Evolutionary conservation across 1,140 invertebrate genomes (phyloP).

Genomic region (Argopecten irradians): DNA sequence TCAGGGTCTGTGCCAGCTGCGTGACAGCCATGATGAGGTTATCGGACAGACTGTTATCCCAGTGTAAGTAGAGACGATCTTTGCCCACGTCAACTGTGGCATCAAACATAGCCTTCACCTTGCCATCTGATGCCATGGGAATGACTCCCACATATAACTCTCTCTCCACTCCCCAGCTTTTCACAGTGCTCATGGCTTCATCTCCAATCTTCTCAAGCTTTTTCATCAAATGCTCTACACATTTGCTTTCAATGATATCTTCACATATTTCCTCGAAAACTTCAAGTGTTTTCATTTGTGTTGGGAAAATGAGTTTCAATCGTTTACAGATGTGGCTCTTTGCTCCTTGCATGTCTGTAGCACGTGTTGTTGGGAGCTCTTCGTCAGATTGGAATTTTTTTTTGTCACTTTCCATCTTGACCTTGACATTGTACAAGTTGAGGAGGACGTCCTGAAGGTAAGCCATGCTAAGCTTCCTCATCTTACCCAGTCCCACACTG

Average conservation of each 20-base stretch:
- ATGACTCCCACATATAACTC: conserved; percentile 52
- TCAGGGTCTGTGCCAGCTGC: conserved; percentile 42
- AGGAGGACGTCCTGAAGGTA: conserved; percentile 51
- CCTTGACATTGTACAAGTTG: conserved; percentile 58
- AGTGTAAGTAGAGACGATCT: conserved; percentile 52
- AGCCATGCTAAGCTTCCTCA: conserved; percentile 53
- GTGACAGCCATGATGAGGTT: conserved; percentile 48
- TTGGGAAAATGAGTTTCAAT: conserved; percentile 38
- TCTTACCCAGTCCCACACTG: conserved; percentile 50
- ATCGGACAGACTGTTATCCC: conserved; percentile 52
- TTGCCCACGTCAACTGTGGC: conserved; percentile 32
- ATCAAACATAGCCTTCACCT: conserved; percentile 35
- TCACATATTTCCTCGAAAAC: conserved; percentile 34
- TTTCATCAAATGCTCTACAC: conserved; percentile 34
- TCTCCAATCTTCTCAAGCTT: conserved; percentile 39
- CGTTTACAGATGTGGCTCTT: conserved; percentile 25
- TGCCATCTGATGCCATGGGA: conserved; percentile 30
- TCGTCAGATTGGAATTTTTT: conserved; percentile 43
- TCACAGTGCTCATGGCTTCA: conserved; percentile 40
- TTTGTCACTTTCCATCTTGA: conserved; percentile 43
- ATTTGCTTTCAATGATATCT: conserved; percentile 35
- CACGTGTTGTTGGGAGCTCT: conserved; percentile 42
- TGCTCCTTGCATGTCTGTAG: conserved; percentile 27
- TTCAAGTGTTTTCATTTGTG: conserved; percentile 4
- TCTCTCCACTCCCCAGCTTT: conserved; percentile 47